phyloP scores from a whole-genome alignment of 2,113 vertebrate genomes.

The Excalfactoria chinensis region DNA sequence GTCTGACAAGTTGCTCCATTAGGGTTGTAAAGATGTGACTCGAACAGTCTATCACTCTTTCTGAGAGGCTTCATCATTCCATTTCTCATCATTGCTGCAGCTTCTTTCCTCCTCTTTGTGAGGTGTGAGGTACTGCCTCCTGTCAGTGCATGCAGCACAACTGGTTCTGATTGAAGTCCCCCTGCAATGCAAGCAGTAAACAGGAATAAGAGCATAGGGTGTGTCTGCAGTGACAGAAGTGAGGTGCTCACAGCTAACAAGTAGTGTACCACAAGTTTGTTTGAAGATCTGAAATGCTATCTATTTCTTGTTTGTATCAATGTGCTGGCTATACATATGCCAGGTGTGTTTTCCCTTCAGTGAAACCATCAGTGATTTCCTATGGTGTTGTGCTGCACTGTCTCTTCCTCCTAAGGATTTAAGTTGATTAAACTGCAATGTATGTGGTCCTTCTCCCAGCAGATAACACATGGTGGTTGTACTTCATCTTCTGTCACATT shows the following conservation, averaged over 20 bases:
- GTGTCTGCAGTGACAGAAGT: not conserved
- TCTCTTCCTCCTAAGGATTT: accelerated
- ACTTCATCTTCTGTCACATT: not conserved
- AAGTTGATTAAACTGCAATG: not conserved
- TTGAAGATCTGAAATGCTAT: not conserved
- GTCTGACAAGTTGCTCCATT: not conserved
- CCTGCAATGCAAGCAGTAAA: not conserved
- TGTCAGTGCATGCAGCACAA: not conserved
- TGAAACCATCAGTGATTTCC: not conserved
- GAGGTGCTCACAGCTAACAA: constrained; percentile 15
- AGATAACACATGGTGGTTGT: accelerated
- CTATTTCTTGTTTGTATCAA: constrained; percentile 15
- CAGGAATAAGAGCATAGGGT: not conserved
- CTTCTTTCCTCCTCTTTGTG: not conserved
- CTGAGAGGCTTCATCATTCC: not conserved
- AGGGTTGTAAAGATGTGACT: not conserved
- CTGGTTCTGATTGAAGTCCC: not conserved
- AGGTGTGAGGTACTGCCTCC: not conserved
- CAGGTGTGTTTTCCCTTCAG: not conserved
- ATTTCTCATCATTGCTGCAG: not conserved
- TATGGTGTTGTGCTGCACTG: not conserved
- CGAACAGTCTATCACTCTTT: not conserved
- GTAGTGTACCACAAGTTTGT: not conserved
- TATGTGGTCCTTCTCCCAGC: not conserved
- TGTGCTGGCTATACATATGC: not conserved